Conservation (phyloP, 30 jellyfish, hydroid and myxozoan genomes). For the Pseudorhiza aurosa region DNA sequence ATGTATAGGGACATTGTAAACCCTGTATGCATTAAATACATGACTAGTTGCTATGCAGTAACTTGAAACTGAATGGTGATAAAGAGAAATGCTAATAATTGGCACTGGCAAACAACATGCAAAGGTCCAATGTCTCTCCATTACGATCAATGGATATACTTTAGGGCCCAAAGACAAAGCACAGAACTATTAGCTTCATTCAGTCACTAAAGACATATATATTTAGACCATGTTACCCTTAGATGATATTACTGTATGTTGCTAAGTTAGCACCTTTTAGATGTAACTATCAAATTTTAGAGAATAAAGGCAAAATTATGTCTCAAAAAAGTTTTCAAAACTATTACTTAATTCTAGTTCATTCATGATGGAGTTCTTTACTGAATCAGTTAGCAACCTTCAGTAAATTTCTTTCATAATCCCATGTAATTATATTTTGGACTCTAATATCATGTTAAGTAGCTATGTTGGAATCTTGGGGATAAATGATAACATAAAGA, state of each 20-base stretch:
- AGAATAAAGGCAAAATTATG: slow-evolving; percentile 17
- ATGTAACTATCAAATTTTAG: slow-evolving; percentile 22
- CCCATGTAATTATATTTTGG: background rate
- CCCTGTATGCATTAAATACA: slow-evolving; percentile 41
- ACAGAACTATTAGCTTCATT: too few relatives aligned
- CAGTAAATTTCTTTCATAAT: background rate
- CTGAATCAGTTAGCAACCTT: background rate
- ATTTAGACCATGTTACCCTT: too few relatives aligned
- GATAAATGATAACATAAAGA: too few relatives aligned
- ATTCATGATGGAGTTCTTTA: background rate
- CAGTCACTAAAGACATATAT: too few relatives aligned
- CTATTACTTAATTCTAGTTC: background rate
- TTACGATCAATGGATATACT: too few relatives aligned
- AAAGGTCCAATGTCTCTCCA: too few relatives aligned
- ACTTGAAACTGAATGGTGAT: slow-evolving; percentile 56
- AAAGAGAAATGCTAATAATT: slow-evolving; percentile 40
- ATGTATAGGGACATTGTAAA: slow-evolving; percentile 20
- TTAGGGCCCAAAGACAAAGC: too few relatives aligned
- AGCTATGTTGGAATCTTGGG: too few relatives aligned
- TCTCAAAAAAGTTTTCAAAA: slow-evolving; percentile 23
- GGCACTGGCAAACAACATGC: slow-evolving; percentile 50
- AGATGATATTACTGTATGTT: background rate
- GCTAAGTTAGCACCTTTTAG: background rate
- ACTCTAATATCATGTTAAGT: background rate
- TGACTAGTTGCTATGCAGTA: slow-evolving; percentile 38